phyloP scores from a whole-genome alignment of 2,888 invertebrate species.

The Capitulum mitella region DNA sequence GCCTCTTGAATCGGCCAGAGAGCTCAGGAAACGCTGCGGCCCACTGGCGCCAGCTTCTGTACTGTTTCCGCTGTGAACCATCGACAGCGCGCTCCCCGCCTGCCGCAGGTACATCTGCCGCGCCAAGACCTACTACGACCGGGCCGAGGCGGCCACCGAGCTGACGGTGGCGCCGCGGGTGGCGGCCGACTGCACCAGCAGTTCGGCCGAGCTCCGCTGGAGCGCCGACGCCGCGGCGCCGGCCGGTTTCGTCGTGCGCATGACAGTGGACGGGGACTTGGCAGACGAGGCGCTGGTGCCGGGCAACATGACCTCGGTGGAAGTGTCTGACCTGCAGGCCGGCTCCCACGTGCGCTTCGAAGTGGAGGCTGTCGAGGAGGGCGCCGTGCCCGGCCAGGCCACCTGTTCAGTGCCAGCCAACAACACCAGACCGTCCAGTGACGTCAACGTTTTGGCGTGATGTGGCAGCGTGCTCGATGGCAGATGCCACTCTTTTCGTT shows the following conservation, averaged over 20 bases:
- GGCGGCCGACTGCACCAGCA: not conserved
- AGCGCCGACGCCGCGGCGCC: not conserved
- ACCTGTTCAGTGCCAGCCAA: not conserved
- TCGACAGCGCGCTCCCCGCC: not conserved
- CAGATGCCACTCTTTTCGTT: no score
- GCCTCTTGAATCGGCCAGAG: no score
- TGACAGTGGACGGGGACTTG: not conserved
- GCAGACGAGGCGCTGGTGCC: conserved; percentile 3
- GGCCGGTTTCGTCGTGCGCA: not conserved
- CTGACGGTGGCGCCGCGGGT: conserved; percentile 20
- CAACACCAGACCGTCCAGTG: not conserved
- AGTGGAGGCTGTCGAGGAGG: not conserved
- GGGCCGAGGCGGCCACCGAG: not conserved
- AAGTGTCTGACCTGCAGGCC: not conserved
- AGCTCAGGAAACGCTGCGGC: no score
- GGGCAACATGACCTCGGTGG: not conserved
- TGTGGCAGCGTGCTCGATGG: no score
- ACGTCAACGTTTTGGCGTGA: not conserved
- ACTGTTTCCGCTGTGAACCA: no score
- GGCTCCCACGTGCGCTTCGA: not conserved
- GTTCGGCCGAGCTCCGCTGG: conserved; percentile 17
- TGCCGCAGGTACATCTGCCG: conserved; percentile 16
- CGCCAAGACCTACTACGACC: conserved; percentile 10
- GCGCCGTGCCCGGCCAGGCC: not conserved
- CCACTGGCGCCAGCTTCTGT: no score